Conservation (phyloP, 2,797 vertebrate species). For the Carapus acus region DNA sequence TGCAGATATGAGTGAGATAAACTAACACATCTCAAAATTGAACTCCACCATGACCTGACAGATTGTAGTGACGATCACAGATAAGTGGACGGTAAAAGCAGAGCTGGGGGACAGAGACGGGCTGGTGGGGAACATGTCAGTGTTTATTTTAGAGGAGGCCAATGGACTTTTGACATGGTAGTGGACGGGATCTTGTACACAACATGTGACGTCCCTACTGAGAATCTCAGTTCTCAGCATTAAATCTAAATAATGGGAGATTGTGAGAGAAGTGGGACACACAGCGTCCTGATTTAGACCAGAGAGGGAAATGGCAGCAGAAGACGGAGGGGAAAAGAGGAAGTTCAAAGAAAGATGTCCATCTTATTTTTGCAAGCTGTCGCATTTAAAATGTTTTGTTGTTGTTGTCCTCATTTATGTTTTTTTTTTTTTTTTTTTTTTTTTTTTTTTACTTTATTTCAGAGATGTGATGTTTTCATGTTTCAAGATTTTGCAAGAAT, state of each 20-base stretch:
- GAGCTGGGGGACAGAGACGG: background rate
- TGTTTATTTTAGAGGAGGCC: background rate
- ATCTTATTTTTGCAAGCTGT: conserved; percentile 33
- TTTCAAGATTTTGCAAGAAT: too few species aligned
- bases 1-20: too few species aligned
- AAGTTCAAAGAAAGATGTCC: conserved; percentile 35
- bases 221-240: background rate
- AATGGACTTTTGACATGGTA: conserved; percentile 5
- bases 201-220: too few species aligned
- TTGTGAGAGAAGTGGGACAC: background rate
- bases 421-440: too few species aligned
- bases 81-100: background rate
- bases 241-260: conserved; percentile 16
- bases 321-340: conserved; percentile 39
- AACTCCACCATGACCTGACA: background rate
- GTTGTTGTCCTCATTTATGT: too few species aligned
- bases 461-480: too few species aligned
- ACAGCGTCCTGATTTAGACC: background rate
- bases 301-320: conserved; percentile 19
- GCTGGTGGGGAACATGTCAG: background rate
- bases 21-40: too few species aligned
- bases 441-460: too few species aligned
- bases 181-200: too few species aligned
- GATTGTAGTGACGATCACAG: background rate
- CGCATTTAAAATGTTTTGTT: too few species aligned